Percentiles rank a stretch among this genome's conserved stretches.
Evolutionary conservation across 2,797 vertebrate species (phyloP).

Genomic region (Triplophysa bombifrons): DNA sequence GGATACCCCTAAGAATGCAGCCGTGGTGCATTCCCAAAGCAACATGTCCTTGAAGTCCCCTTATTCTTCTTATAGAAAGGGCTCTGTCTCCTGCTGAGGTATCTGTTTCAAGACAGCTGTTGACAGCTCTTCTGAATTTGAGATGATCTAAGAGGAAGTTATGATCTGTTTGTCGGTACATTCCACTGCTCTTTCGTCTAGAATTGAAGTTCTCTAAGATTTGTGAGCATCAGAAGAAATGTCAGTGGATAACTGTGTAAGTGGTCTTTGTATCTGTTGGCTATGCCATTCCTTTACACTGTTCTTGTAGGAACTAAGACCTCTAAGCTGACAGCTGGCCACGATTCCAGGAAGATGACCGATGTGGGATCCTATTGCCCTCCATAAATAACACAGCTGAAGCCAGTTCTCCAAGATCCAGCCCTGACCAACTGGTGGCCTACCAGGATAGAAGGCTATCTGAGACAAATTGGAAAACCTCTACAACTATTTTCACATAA

Average conservation of each 20-base stretch:
- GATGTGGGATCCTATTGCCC: constrained; percentile 56
- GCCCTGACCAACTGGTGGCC: constrained; percentile 29
- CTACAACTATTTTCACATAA: neutral
- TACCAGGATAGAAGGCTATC: neutral
- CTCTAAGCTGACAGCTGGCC: constrained; percentile 64
- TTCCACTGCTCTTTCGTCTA: neutral
- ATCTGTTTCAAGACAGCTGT: constrained; percentile 78
- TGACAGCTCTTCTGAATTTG: constrained; percentile 74
- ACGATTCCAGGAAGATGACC: constrained; percentile 52
- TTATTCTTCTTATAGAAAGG: constrained; percentile 72
- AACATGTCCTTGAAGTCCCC: constrained; percentile 66
- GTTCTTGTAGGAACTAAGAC: constrained; percentile 46
- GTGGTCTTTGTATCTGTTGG: constrained; percentile 58
- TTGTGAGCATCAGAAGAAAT: constrained; percentile 30
- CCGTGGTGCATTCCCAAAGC: constrained; percentile 28
- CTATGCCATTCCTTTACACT: constrained; percentile 25
- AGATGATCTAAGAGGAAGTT: constrained; percentile 65
- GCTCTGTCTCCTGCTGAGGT: constrained; percentile 64
- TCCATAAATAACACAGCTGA: constrained; percentile 49
- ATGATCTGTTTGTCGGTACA: constrained; percentile 61
- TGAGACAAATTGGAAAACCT: neutral
- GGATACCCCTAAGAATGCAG: constrained; percentile 15
- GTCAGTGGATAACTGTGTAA: constrained; percentile 57
- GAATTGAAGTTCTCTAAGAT: constrained; percentile 4
- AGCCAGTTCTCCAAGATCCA: constrained; percentile 45